These are phyloP conservation scores for Sebastes iracundus DNA, from an alignment of 2,797 vertebrate species.

Conservation along the genomic window DNA sequence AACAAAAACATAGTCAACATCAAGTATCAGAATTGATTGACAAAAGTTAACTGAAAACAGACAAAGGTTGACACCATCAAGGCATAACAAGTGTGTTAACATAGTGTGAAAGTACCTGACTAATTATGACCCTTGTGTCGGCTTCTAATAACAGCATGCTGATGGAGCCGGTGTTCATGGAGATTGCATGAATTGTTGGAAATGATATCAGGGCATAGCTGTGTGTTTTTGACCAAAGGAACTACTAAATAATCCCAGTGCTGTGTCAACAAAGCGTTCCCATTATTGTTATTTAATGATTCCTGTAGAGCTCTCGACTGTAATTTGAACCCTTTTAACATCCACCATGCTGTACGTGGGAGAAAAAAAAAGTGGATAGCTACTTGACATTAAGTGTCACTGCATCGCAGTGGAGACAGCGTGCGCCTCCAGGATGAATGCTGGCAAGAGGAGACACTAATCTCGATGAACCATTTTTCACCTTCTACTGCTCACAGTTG, in stretches of 20 bases:
- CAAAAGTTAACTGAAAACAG: slow-evolving; percentile 84
- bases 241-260: slow-evolving; percentile 44
- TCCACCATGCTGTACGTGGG: slow-evolving; percentile 6
- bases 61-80: slow-evolving; percentile 81
- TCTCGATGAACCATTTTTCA: slow-evolving; percentile 47
- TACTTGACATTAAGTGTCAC: slow-evolving; percentile 56
- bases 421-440: slow-evolving; percentile 46
- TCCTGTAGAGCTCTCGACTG: slow-evolving; percentile 38
- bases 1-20: slow-evolving; percentile 85
- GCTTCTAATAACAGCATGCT: slow-evolving; percentile 60
- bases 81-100: slow-evolving; percentile 76
- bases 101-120: slow-evolving; percentile 61
- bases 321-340: slow-evolving; percentile 48
- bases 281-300: slow-evolving; percentile 46
- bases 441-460: slow-evolving; percentile 43
- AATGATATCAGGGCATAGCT: slow-evolving; percentile 47
- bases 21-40: slow-evolving; percentile 82
- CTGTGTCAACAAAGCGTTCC: slow-evolving; percentile 65
- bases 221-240: slow-evolving; percentile 40
- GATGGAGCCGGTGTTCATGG: slow-evolving; percentile 73
- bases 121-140: slow-evolving; percentile 54
- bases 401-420: slow-evolving; percentile 45
- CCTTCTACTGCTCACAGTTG: slow-evolving; percentile 30
- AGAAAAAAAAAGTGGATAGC: slow-evolving; percentile 21
- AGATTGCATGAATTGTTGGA: slow-evolving; percentile 67